Evolutionary conservation across 2,888 invertebrate genomes (phyloP).

Genomic region (Diarsia rubi): DNA sequence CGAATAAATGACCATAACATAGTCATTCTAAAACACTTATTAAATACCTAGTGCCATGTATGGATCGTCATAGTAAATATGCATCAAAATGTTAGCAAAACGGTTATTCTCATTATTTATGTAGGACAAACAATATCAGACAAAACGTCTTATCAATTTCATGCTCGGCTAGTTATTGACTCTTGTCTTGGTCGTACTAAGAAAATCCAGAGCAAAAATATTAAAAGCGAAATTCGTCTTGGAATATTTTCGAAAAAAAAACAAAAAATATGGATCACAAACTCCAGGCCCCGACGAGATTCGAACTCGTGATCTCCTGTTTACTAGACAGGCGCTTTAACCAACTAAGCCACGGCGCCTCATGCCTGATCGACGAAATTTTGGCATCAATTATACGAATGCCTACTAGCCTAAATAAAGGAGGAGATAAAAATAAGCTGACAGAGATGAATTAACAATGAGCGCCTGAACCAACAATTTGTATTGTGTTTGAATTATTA

Average conservation of each 20-base stretch:
- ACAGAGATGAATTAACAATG: slow-evolving; percentile 42
- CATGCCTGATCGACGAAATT: slow-evolving; percentile 65
- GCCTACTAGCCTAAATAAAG: not conserved
- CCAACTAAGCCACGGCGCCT: slow-evolving; percentile 94
- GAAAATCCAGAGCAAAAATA: rapidly evolving
- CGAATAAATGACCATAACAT: not conserved
- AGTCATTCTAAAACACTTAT: not conserved
- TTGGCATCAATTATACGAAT: slow-evolving; percentile 26
- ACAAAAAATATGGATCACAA: slow-evolving; percentile 6
- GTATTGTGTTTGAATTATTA: slow-evolving; percentile 18
- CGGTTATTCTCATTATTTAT: slow-evolving; percentile 6
- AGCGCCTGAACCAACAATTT: slow-evolving; percentile 34
- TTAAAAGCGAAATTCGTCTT: not conserved
- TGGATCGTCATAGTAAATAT: not conserved
- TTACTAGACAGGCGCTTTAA: slow-evolving; percentile 94
- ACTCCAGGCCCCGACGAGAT: slow-evolving; percentile 92
- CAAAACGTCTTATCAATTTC: slow-evolving; percentile 7
- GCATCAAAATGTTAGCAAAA: not conserved
- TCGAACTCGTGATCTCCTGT: slow-evolving; percentile 95
- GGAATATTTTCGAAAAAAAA: not conserved
- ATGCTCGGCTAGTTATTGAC: not conserved
- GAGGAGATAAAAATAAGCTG: slow-evolving; percentile 18
- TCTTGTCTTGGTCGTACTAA: not conserved
- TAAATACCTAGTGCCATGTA: not conserved
- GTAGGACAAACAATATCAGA: slow-evolving; percentile 5